Percentiles rank a stretch among this genome's conserved stretches.
Evolutionary conservation across 2,113 vertebrate species (phyloP).

Genomic region (Panthera tigris): DNA sequence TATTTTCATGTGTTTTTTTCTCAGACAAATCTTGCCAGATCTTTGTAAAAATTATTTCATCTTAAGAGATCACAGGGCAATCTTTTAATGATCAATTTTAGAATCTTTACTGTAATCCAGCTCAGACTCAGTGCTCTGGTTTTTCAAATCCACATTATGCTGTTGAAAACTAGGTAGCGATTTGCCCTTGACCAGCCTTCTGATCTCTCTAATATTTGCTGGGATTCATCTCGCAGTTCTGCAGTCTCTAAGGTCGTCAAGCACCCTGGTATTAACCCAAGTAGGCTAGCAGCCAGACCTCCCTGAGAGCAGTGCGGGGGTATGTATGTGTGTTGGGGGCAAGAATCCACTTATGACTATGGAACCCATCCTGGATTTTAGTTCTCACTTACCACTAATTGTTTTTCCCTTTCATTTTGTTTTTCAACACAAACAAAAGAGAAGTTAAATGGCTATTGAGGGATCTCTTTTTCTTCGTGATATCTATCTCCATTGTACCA

Average conservation of each 20-base stretch:
- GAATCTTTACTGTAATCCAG: neutral
- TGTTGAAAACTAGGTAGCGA: neutral
- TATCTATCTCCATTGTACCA: neutral
- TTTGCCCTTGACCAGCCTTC: neutral
- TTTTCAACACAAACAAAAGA: neutral
- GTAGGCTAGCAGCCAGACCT: neutral
- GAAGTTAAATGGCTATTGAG: neutral
- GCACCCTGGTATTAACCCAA: neutral
- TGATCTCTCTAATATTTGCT: neutral
- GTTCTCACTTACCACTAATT: neutral
- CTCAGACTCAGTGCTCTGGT: neutral
- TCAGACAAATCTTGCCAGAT: neutral
- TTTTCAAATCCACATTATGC: neutral
- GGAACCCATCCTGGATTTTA: neutral
- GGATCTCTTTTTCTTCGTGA: neutral
- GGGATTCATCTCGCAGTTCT: neutral
- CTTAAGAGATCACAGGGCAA: neutral
- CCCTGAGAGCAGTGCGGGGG: neutral
- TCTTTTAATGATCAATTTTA: slow-evolving; percentile 12
- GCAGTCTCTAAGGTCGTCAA: neutral
- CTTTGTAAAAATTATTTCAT: neutral
- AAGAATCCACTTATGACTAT: neutral
- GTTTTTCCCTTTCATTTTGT: neutral
- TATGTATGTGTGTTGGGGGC: neutral
- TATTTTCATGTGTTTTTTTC: neutral